Percentiles rank a stretch among this genome's conserved stretches.
These are phyloP conservation scores for Pseudonaja textilis DNA, from an alignment of 2,113 vertebrate species.

Conservation along the genomic window DNA sequence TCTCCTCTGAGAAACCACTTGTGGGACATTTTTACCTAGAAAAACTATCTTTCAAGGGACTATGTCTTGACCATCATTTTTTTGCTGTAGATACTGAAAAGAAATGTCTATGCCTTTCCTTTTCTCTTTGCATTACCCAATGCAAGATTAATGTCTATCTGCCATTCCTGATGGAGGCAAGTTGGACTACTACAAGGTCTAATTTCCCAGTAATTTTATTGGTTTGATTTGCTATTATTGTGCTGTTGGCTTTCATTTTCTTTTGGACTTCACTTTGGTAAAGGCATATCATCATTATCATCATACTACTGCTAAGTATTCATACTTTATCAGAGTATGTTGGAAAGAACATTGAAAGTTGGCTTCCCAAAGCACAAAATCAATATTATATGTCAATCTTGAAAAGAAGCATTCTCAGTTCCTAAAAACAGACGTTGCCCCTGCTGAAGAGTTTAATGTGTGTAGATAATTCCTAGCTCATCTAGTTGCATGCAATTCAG, in stretches of 20 bases:
- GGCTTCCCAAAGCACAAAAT: slow-evolving; percentile 67
- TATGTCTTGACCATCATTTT: not conserved
- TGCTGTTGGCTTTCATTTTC: not conserved
- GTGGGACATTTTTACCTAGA: not conserved
- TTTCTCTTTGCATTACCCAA: not conserved
- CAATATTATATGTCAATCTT: slow-evolving; percentile 55
- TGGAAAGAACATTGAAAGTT: slow-evolving; percentile 70
- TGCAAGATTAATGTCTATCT: too few relatives aligned
- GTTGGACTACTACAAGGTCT: too few relatives aligned
- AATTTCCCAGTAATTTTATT: not conserved
- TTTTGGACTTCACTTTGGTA: not conserved
- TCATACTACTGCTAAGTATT: slow-evolving; percentile 73
- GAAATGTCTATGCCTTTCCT: not conserved
- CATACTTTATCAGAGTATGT: slow-evolving; percentile 71
- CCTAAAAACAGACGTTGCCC: not conserved
- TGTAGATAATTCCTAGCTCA: not conserved
- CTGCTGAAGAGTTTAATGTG: not conserved
- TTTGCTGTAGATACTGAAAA: not conserved
- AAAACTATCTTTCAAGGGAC: not conserved
- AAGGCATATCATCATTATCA: not conserved
- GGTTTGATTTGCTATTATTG: not conserved
- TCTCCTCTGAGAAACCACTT: not conserved
- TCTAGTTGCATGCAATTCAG: not conserved
- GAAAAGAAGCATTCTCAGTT: not conserved
- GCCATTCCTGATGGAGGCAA: too few relatives aligned